Evolutionary conservation across 2,888 invertebrate species (phyloP).

Genomic region (Tetramorium bicarinatum): DNA sequence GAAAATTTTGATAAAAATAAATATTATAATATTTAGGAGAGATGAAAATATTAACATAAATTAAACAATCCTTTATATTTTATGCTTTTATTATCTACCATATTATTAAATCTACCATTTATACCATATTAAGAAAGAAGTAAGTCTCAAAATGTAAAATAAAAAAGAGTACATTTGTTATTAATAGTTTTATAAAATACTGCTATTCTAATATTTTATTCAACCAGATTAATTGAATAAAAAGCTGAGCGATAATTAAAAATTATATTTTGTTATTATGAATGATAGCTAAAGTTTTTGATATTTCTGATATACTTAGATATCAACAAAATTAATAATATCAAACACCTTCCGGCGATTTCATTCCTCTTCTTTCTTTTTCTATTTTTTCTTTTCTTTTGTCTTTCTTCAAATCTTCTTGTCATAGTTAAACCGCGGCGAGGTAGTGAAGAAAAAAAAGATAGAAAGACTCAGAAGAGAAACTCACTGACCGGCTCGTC

Average conservation of each 20-base stretch:
- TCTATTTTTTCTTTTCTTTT: background rate
- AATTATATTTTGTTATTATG: background rate
- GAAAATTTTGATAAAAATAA: slow-evolving; percentile 4
- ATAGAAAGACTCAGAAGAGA: slow-evolving; percentile 7
- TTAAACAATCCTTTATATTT: background rate
- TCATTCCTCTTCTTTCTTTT: background rate
- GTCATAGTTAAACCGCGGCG: slow-evolving; percentile 16
- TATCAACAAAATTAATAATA: background rate
- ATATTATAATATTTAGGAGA: background rate
- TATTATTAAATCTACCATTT: background rate
- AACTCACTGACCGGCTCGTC: slow-evolving; percentile 38
- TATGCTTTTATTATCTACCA: no score
- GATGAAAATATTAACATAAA: background rate
- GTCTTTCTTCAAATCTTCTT: slow-evolving; percentile 19
- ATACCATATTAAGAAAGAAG: background rate
- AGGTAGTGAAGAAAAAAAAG: slow-evolving; percentile 32
- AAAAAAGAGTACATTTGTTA: background rate
- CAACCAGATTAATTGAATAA: background rate
- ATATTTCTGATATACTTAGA: background rate
- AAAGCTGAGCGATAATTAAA: background rate
- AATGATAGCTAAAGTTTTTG: background rate
- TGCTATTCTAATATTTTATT: background rate
- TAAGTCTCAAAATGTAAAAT: background rate
- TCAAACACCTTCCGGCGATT: background rate
- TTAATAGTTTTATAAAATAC: background rate